These are phyloP conservation scores for Solenodon paradoxus DNA, from an alignment of 2,113 vertebrate species.

Conservation along the genomic window DNA sequence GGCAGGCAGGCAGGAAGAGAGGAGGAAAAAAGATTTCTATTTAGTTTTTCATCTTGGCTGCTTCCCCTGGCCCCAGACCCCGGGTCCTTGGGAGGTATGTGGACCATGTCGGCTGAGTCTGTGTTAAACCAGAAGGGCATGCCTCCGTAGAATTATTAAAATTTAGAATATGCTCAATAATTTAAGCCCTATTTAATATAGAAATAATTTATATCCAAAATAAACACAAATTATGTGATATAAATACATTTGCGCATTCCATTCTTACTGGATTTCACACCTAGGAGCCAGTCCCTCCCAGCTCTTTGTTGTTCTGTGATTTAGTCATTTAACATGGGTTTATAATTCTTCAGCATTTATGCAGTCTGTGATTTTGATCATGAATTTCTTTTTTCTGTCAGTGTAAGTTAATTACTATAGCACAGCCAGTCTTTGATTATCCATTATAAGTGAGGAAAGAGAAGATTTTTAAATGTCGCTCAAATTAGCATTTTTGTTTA, in stretches of 20 bases:
- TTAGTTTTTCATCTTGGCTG: no score
- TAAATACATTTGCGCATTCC: neutral
- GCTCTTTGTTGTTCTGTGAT: neutral
- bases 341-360: conserved; percentile 37
- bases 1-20: no score
- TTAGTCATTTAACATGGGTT: neutral
- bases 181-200: neutral
- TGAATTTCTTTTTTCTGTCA: neutral
- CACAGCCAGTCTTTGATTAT: neutral
- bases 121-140: no score
- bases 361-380: neutral
- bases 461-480: neutral
- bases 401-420: neutral
- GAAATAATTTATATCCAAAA: conserved; percentile 38
- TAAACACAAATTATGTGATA: neutral
- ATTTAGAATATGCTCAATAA: neutral
- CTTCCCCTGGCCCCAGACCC: no score
- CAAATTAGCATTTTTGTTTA: neutral
- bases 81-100: no score
- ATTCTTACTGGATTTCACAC: neutral
- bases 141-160: neutral
- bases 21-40: no score
- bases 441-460: neutral
- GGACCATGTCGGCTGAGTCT: no score
- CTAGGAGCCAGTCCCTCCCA: neutral